Base-by-base conservation (phyloP, 2,797 vertebrate genomes). In the Anas flavirostris region DNA sequence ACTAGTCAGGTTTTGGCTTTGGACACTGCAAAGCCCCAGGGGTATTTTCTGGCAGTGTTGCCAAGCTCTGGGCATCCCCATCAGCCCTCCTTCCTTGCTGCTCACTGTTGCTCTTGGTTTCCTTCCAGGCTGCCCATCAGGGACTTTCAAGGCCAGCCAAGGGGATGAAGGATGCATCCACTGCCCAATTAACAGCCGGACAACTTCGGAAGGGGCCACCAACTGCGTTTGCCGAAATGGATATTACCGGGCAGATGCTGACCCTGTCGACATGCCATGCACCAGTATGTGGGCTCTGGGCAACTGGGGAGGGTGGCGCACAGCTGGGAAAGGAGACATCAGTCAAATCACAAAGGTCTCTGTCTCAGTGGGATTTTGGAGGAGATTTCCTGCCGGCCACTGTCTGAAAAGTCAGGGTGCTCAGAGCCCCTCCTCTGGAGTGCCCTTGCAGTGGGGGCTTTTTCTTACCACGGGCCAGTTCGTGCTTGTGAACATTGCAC, bases 111-210 rank as follows among this genome's bases (percentile, higher is more conserved):
- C 39, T 72, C 55, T 78, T 75, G 41, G 3, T 94, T 95, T 69
- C 82, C 46, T 93, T 95, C 37, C 97, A 99, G 99, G 98, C 31
- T 99, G 99, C 92, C 96, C 98, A 2, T 98, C 98, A 0, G 99
- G 99, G 60, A 99, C 97, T n/a, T 99, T 99, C 97, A 99, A 99
- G 95, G 98, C 98, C 75, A 98, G 98, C 92, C 99, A 99, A 88
- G 99, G 99, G n/a, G 99, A 99, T 8, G 98, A 99, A 69, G 97
- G 96, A 16, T 99, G 99, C 37, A 80, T 98, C 41, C 98, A 98
- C 91, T 99, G 99, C 59, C 99, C 99, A 6, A 98, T 98, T 91
- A 99, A 99, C 97, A 99, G 99, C 97, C 98, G 98, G 75, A 99
- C 99, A 6, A 99, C 98, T 60, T 99, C 97, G 0, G 99, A 99